Percentiles rank a stretch among this genome's conserved stretches.
Conservation (phyloP, 2,113 vertebrate species). For the Peromyscus leucopus region DNA sequence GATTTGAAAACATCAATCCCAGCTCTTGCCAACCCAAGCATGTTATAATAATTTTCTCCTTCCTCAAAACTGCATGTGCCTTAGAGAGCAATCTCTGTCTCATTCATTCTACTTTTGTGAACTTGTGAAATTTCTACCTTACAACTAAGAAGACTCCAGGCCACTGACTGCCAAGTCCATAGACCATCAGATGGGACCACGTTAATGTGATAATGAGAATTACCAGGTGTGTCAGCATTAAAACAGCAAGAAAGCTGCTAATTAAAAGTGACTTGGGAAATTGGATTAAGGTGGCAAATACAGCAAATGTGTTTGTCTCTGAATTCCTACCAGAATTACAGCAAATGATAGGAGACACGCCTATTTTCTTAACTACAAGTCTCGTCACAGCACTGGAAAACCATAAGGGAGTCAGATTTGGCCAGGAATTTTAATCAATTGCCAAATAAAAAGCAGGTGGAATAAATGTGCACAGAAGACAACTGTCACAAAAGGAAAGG, state of each 20-base stretch:
- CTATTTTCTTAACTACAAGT: conserved; percentile 54
- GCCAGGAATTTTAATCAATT: conserved; percentile 56
- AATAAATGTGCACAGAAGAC: conserved; percentile 52
- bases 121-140: conserved; percentile 43
- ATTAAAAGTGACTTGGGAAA: conserved; percentile 75
- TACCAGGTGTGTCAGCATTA: conserved; percentile 44
- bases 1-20: background rate
- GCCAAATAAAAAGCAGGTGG: conserved; percentile 49
- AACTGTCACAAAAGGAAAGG: conserved; percentile 11
- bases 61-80: conserved; percentile 29
- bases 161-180: conserved; percentile 23
- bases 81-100: background rate
- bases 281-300: conserved; percentile 69
- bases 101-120: background rate
- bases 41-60: conserved; percentile 10
- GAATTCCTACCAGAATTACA: conserved; percentile 39
- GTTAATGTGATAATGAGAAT: conserved; percentile 64
- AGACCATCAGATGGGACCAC: conserved; percentile 3
- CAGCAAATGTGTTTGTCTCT: conserved; percentile 53
- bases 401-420: conserved; percentile 46
- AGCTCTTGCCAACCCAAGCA: background rate
- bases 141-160: conserved; percentile 24
- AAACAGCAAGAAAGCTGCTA: conserved; percentile 66
- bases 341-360: conserved; percentile 58
- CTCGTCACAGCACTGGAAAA: conserved; percentile 30